Conservation (phyloP, 2,888 invertebrate genomes). For the Malachius bipustulatus region DNA sequence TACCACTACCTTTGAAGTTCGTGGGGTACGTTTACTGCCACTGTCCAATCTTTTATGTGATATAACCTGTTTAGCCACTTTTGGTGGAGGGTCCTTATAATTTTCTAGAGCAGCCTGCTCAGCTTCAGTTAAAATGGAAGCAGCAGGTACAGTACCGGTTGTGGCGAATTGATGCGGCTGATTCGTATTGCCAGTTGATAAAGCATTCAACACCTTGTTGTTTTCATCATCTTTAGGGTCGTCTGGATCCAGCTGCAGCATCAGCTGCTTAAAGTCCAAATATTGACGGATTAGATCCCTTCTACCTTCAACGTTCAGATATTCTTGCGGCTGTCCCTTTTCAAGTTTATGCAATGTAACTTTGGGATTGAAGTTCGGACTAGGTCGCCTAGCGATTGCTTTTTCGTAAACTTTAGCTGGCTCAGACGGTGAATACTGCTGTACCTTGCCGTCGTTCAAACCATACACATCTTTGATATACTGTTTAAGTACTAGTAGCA, state of each 20-base stretch:
- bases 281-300: neutral
- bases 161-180: constrained; percentile 12
- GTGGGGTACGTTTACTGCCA: constrained; percentile 33
- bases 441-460: constrained; percentile 67
- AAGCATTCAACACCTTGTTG: constrained; percentile 27
- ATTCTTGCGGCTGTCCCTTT: neutral
- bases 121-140: constrained; percentile 29
- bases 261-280: neutral
- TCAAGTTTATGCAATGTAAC: neutral
- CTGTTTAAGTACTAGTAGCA: constrained; percentile 78
- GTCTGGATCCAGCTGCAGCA: neutral
- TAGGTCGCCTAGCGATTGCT: neutral
- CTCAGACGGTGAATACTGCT: neutral
- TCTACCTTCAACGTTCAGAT: neutral
- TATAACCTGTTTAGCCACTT: constrained; percentile 42
- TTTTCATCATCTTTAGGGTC: constrained; percentile 62
- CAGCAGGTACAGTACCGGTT: constrained; percentile 15
- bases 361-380: neutral
- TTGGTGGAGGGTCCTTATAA: constrained; percentile 36
- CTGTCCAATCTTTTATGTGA: constrained; percentile 35
- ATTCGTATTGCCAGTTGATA: constrained; percentile 15
- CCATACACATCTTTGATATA: constrained; percentile 88
- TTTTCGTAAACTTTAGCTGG: neutral
- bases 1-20: constrained; percentile 34
- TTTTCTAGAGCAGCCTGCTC: constrained; percentile 35